A percentile compares a stretch with the other conserved stretches of the same genome.
These are phyloP conservation scores for Limnephilus auricula DNA, from an alignment of 2,888 invertebrate species.

Conservation along the genomic window DNA sequence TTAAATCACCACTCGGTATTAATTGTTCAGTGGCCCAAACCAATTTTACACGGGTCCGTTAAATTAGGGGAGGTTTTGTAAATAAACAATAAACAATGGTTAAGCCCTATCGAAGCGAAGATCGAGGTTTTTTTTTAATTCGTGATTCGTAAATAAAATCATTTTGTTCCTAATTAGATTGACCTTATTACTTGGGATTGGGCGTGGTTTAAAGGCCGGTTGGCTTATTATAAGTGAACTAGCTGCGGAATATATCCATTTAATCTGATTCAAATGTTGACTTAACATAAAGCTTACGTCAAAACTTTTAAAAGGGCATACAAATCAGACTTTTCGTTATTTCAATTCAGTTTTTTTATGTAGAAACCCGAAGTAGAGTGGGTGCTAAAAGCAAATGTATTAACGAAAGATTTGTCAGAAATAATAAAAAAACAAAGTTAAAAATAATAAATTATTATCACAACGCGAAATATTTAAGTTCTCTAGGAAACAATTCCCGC, in stretches of 20 bases:
- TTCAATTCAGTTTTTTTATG: background rate
- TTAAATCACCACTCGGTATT: background rate
- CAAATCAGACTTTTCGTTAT: background rate
- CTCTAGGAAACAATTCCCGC: no score
- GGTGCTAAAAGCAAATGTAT: background rate
- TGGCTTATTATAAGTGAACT: background rate
- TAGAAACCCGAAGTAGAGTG: background rate
- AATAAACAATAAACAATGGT: slow-evolving; percentile 36
- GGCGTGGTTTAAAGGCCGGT: background rate
- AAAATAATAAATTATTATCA: no score
- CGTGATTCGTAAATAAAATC: slow-evolving; percentile 3
- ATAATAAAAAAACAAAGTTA: background rate
- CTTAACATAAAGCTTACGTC: background rate
- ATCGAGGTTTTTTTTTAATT: slow-evolving; percentile 27
- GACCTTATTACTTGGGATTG: background rate
- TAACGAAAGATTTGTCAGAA: background rate
- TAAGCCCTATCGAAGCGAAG: slow-evolving; percentile 13
- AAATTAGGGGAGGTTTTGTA: slow-evolving; percentile 40
- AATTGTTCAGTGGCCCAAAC: background rate
- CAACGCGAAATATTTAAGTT: no score
- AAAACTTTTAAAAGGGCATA: background rate
- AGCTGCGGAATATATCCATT: background rate
- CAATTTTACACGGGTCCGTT: slow-evolving; percentile 15
- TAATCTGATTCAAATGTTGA: background rate
- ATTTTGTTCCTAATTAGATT: slow-evolving; percentile 32